phyloP scores from a whole-genome alignment of 2,113 vertebrate genomes.

The Vombatus ursinus region DNA sequence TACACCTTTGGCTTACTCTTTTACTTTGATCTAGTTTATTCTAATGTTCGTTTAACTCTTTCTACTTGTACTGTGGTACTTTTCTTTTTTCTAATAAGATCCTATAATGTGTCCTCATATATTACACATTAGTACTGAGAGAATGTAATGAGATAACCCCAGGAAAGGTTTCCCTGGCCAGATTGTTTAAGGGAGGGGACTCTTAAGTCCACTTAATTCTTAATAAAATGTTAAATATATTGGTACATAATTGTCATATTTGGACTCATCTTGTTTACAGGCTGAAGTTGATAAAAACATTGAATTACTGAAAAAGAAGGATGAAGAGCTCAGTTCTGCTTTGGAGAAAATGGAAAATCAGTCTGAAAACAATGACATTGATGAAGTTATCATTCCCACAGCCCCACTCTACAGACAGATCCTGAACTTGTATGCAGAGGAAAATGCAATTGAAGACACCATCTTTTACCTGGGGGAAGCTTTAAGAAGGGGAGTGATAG shows the following conservation, averaged over 20 bases:
- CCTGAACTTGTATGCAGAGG: slow-evolving; percentile 97
- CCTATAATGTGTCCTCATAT: neutral
- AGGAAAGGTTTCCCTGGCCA: neutral
- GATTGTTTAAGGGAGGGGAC: neutral
- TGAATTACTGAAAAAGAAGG: slow-evolving; percentile 96
- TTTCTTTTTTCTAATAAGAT: neutral
- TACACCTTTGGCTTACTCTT: neutral
- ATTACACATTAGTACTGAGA: too few relatives aligned
- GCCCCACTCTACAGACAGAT: slow-evolving; percentile 99
- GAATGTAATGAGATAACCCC: too few relatives aligned
- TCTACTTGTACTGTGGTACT: neutral
- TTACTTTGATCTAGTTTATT: neutral
- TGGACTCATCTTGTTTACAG: slow-evolving; percentile 81
- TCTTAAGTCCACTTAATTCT: slow-evolving; percentile 1
- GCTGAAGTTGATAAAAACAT: slow-evolving; percentile 98
- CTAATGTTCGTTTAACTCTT: too few relatives aligned
- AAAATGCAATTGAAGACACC: slow-evolving; percentile 99
- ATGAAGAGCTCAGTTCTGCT: slow-evolving; percentile 96
- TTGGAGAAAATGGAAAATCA: slow-evolving; percentile 99
- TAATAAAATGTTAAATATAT: neutral
- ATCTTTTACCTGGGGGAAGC: slow-evolving; percentile 99
- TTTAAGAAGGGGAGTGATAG: slow-evolving; percentile 95
- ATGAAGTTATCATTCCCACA: slow-evolving; percentile 97
- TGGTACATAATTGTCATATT: slow-evolving; percentile 16
- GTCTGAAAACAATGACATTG: slow-evolving; percentile 98